Evolutionary conservation across 2,888 invertebrate species (phyloP), one percentile per base, ranked within the genome.

Genomic region (Protodeltote pygarga): DNA sequence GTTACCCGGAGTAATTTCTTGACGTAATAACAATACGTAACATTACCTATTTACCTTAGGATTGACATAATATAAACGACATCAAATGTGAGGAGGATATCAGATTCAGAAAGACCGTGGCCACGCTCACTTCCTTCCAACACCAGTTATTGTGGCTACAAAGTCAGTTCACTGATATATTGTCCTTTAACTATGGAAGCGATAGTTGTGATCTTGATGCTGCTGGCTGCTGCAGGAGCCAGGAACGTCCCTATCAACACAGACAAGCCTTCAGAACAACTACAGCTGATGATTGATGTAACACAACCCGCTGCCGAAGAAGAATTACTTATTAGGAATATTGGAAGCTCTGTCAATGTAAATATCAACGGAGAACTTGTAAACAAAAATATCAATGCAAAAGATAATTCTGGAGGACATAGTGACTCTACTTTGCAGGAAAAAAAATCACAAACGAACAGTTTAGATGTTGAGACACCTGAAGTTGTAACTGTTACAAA

Each of bases 151-250:
- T 49, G 33, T 25, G 41, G 33, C 38, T 20, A 49, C 0, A 29
- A 21, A 38, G 24, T 44, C 34, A 58, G 35, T 10, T 17, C 5
- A 27, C 50, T 44, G 58, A 35, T 44, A 15, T 5, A 35, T n/a
- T 58, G 35, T 39, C 38, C 20, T 13, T 27, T 44, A 28, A 39
- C 24, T 5, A 55, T 61, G 57, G 47, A 48, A 39, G 34, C n/a
- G 14, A 45, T 38, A 34, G 19, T 31, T 17, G 29, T 27, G 2
- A 17, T 32, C 19, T 50, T 61, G 21, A 23, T 47, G 17, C 13
- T 47, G n/a, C n/a, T 61, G n/a, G 20, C 39, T 10, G 9, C 15
- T 2, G 44, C 9, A 11, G 40, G 31, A 29, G 57, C 57, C 9
- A 51, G 34, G 31, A 44, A 19, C 14, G 13, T 54, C 3, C 35